Percentiles rank a stretch among this genome's conserved stretches.
phyloP scores from a whole-genome alignment of 2,888 invertebrate genomes.

The Scaptodrosophila latifasciaeformis region DNA sequence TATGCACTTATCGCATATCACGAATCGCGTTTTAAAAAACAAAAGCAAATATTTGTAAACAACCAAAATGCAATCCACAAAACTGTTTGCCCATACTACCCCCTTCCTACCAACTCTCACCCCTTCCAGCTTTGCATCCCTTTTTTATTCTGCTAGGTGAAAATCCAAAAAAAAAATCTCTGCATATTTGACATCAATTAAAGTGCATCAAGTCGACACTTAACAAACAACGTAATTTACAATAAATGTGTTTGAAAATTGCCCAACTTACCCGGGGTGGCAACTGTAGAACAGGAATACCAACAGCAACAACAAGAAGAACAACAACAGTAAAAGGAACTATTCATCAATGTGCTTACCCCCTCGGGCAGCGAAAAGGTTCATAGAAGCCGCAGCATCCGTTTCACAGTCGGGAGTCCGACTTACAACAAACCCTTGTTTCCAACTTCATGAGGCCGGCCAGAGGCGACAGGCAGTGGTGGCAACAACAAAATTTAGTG shows the following conservation, averaged over 20 bases:
- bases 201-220: conserved; percentile 70
- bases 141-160: not conserved
- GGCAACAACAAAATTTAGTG: conserved; percentile 43
- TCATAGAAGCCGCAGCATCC: conserved; percentile 50
- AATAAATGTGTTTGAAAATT: conserved; percentile 62
- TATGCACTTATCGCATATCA: conserved; percentile 43
- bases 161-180: conserved; percentile 36
- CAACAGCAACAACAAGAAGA: conserved; percentile 20
- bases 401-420: conserved; percentile 41
- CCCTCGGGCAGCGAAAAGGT: conserved; percentile 50
- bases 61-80: conserved; percentile 51
- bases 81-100: conserved; percentile 19
- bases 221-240: conserved; percentile 68
- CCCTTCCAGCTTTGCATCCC: not conserved
- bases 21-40: conserved; percentile 4
- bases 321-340: conserved; percentile 40
- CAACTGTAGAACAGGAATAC: not conserved
- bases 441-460: conserved; percentile 35
- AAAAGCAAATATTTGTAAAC: conserved; percentile 61
- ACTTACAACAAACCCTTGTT: conserved; percentile 46
- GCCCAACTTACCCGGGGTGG: conserved; percentile 28
- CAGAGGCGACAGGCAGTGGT: conserved; percentile 51
- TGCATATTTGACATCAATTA: conserved; percentile 72
- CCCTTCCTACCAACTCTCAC: not conserved
- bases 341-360: conserved; percentile 57